Base-by-base conservation (phyloP, 2,797 vertebrate species). In the Zenarchopterus dispar region DNA sequence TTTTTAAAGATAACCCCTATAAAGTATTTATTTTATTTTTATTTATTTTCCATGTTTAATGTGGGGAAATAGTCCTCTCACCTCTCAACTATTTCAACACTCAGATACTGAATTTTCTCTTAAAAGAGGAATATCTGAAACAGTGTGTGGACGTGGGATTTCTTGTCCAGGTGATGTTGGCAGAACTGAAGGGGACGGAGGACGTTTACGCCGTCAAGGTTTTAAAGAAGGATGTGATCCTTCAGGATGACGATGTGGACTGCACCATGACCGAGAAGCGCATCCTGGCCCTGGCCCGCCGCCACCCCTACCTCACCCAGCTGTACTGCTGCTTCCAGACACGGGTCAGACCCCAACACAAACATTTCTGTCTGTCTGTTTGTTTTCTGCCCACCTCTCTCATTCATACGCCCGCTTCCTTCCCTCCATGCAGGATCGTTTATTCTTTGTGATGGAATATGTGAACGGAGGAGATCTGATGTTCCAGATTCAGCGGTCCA, bases 371-470 rank as follows among this genome's bases (percentile, higher is more conserved):
- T 43, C 6, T 15, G 4, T 23, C 26, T n/a, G 0, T 21, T 18
- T 49, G 44, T 16, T 54, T 18, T 59, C 16, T 45, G 33, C 4
- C 48, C 7, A 10, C 58, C 68, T 58, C 51, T 44, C 10, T 0
- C 11, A 15, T 36, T 36, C 3, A 19, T 49, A 6, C 44, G 31
- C 78, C 78, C 79, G 88, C 52, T 28, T 4, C 17, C 4, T 21
- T 46, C 49, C 70, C 76, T 83, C 52, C 81, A 78, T 89, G 62
- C 92, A 99, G 97, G 97, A 99, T 84, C 97, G 97, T 69, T 94
- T 99, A 86, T 99, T 99, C 89, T 99, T 99, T 60, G 97, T 99
- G 76, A 99, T 99, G 97, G 97, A 99, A 62, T 99, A 99, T 78
- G 97, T 99, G 73, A 99, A 99, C 2, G 97, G 97, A 82, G 97